Base-by-base conservation (phyloP, 2,888 invertebrate species). In the Polydrusus cervinus region DNA sequence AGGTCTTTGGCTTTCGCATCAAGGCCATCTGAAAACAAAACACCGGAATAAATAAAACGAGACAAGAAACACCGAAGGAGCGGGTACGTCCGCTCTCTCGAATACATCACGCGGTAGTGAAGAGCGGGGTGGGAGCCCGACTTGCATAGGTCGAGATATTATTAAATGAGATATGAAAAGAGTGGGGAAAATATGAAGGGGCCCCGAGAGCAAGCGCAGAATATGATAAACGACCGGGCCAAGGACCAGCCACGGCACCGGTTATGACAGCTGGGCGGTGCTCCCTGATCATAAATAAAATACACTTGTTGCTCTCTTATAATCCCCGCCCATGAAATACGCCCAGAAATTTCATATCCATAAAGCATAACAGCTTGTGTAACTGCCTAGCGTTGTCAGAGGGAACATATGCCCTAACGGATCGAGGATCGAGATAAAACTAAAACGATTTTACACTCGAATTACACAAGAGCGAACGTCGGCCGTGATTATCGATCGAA, bases 231-330 rank as follows among this genome's bases (percentile, higher is more conserved):
- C 83, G 84, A 84, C 82, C 78, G 79, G 79, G 82, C 76, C 74
- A 80, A 88, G 89, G 89, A 89, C 91, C 91, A 91, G 90, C 90
- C 90, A 90, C 89, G 89, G 89, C 88, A 86, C 86, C 89, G 89
- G 90, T 91, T 92, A 92, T 91, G 91, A 91, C 91, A 91, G 90
- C 89, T 86, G 90, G 91, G 91, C 90, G 91, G 91, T 86, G 90
- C 89, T 89, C 87, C 88, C 88, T 40, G 88, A 90, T 91, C 91
- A 91, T 91, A 91, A 91, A 91, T 91, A 91, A 90, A 90, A 90
- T 90, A 89, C 90, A 91, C 91, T 90, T 91, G 90, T 89, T 88
- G 88, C 89, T 83, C 87, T 87, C 85, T 87, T 88, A 88, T 90
- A 89, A 90, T 90, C 90, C 88, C 90, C 90, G 90, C 90, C 89